Base-by-base conservation (phyloP, 2,888 invertebrate species). In the Argyresthia albistria region DNA sequence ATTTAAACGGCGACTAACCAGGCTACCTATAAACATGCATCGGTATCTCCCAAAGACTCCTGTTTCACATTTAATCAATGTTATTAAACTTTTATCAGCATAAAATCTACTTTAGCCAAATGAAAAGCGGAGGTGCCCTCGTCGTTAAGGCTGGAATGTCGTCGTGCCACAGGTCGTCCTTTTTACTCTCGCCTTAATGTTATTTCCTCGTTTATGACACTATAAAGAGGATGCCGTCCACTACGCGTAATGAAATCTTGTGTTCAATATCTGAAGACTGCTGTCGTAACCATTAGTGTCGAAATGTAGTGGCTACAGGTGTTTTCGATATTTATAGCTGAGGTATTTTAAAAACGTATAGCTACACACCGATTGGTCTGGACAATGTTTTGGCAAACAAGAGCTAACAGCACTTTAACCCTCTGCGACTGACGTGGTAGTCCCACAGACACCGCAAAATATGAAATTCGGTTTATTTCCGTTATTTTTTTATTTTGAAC, bases 181-280 rank as follows among this genome's bases (percentile, higher is more conserved):
- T 80, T 86, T 82, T 82, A 83, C 69, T 71, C 63, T 69, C 76
- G 67, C 67, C 74, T 45, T 84, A 83, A 82, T 83, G 84, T 80
- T 86, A 83, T 82, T 83, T 81, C 74, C 73, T 61, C 80, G 76
- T 87, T 86, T 86, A 87, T 83, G 82, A 80, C 79, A 82, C 84
- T 73, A 84, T 87, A 86, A 87, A 86, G 79, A 70, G 80, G 80
- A 81, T 80, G 78, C 78, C 72, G 76, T 76, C 82, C 86, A 84
- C 86, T 87, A 84, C 80, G 79, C 76, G 83, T 87, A 87, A 87
- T 87, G 86, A 87, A 87, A 87, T 83, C 80, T 79, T 76, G 70
- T 75, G 79, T 79, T 84, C 82, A 75, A 83, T 84, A 81, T 74
- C 70, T 68, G 61, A 62, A 68, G 72, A 73, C 73, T 71, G 67